Evolutionary conservation across 2,888 invertebrate genomes (phyloP), one percentile per base, ranked within the genome.

Genomic region (Eristalis pertinax): DNA sequence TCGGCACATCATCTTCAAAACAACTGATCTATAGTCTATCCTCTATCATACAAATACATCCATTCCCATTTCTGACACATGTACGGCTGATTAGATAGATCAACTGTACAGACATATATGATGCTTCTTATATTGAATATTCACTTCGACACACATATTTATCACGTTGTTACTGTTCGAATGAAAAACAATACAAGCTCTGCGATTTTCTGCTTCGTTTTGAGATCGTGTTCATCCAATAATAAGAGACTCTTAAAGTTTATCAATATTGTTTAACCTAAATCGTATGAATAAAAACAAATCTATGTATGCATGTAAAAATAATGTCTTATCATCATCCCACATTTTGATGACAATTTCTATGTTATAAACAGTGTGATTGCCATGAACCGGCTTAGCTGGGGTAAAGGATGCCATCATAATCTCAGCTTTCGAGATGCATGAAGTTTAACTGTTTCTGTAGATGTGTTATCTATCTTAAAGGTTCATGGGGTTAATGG

Each of bases 261-360:
- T 88, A 88, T 88, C 88, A 88, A 88, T 88, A 80, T 84, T 88
- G 84, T 84, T 88, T 88, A 88, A 88, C 88, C 88, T 88, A 88
- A 88, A 84, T 88, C 81, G 81, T 88, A 84, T 84, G 63, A 80
- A 60, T 43, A 22, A 15, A 76, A 43, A 60, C 32, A 64, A 41
- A 58, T 32, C 13, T 58, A 26, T 26, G 58, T 70, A 56, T 32
- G 43, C 76, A 73, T 78, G 73, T 78, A 74, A 64, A 63, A 60
- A 60, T 11, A 24, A 13, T 60, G 60, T 64, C 87, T 84, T 84
- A 84, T 84, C 87, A 87, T 80, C 84, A 43, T 32, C 72, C 68
- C 68, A 76, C 69, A 78, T 74, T 83, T 83, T 43, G 78, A 87
- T 79, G 86, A 83, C 72, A 83, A 79, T 78, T 82, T 78, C 64